Conservation (phyloP, 2,113 vertebrate genomes). For the Elephantulus edwardii region DNA sequence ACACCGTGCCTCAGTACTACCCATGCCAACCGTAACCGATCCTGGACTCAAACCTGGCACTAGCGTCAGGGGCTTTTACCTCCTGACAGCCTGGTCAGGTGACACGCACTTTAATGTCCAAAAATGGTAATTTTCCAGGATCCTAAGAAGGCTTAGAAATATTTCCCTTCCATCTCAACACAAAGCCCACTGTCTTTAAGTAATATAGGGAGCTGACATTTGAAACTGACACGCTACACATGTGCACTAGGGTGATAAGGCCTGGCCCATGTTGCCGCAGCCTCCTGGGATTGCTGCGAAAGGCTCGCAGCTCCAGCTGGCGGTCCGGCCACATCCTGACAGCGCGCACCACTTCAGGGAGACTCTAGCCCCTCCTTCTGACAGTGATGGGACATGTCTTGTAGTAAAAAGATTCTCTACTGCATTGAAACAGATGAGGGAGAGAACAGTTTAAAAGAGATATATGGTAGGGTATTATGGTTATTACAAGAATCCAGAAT, state of each 20-base stretch:
- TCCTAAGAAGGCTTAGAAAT: conserved; percentile 22
- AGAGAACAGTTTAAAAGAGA: not conserved
- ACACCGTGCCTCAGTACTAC: not conserved
- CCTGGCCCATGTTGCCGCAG: not conserved
- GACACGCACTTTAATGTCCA: not conserved
- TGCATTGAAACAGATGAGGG: too few relatives aligned
- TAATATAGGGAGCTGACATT: not conserved
- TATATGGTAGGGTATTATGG: too few relatives aligned
- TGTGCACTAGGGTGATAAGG: not conserved
- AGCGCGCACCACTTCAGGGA: not conserved
- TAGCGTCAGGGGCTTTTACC: not conserved
- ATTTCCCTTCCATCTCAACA: conserved; percentile 5
- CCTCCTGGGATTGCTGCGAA: conserved; percentile 21
- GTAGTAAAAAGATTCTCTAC: not conserved
- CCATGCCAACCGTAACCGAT: conserved; percentile 15
- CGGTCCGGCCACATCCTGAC: not conserved
- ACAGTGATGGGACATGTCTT: not conserved
- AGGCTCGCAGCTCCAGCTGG: not conserved
- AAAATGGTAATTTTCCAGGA: not conserved
- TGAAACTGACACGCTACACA: not conserved
- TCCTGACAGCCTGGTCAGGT: not conserved
- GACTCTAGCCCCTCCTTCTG: not conserved
- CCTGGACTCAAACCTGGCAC: not conserved
- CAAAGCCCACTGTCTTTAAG: conserved; percentile 24
- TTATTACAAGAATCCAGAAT: too few relatives aligned